A percentile compares a stretch with the other conserved stretches of the same genome.
These are phyloP conservation scores for Drosophila stalkeri DNA, from an alignment of 2,888 invertebrate genomes.

Conservation along the genomic window DNA sequence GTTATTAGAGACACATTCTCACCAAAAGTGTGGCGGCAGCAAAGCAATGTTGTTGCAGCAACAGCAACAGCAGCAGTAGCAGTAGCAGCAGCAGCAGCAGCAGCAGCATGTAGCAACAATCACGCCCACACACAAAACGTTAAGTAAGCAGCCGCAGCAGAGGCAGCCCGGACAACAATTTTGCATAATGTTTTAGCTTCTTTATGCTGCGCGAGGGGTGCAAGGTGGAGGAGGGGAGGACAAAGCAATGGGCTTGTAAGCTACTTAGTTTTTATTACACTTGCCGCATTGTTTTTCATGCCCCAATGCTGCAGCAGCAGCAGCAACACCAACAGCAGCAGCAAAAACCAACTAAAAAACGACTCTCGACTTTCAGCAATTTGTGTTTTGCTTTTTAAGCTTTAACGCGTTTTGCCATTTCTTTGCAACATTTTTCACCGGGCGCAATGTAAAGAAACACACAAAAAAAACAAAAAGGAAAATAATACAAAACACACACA, in stretches of 20 bases:
- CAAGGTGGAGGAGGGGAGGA: neutral
- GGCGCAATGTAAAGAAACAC: constrained; percentile 24
- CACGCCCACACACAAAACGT: constrained; percentile 53
- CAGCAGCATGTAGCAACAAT: constrained; percentile 67
- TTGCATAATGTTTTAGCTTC: constrained; percentile 70
- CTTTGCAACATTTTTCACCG: constrained; percentile 43
- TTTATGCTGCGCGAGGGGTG: neutral
- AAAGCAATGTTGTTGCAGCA: constrained; percentile 50
- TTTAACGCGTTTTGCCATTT: constrained; percentile 14
- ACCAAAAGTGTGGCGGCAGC: constrained; percentile 52
- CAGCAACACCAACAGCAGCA: neutral
- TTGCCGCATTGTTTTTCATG: constrained; percentile 78
- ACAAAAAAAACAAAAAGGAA: neutral
- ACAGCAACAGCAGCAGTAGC: neutral
- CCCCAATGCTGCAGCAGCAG: constrained; percentile 27
- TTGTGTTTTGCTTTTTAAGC: constrained; percentile 30
- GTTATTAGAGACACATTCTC: constrained; percentile 80
- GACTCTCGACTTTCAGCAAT: constrained; percentile 13
- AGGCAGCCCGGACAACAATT: constrained; percentile 54
- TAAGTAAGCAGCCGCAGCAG: constrained; percentile 64
- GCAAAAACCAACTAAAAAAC: constrained; percentile 5
- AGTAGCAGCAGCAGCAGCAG: neutral
- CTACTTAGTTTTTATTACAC: constrained; percentile 81
- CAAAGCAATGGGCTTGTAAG: constrained; percentile 73
- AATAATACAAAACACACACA: too few species aligned